Base-by-base conservation (phyloP, 2,113 vertebrate species). In the Xerus inauris region DNA sequence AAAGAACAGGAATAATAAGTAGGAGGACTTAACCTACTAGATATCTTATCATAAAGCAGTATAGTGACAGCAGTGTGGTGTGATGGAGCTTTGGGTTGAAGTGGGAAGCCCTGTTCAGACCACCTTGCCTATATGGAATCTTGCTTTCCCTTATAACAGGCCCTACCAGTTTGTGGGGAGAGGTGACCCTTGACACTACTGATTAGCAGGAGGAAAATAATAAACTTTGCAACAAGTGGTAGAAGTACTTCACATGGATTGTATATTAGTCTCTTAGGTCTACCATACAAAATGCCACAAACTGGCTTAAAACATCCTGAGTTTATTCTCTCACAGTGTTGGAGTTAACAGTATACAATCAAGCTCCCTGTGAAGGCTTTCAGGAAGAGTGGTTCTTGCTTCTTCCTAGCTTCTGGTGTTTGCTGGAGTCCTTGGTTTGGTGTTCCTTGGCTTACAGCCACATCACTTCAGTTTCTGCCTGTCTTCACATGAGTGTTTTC, bases 71-170 rank as follows among this genome's bases (percentile, higher is more conserved):
- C 77, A 84, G 1, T 54, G 24, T 35, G 7, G 28, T 71, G 5
- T 35, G 51, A 24, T 45, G 49, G 51, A 49, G 47, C 91, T 32
- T 28, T 6, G 20, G 20, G 1, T 80, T 45, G n/a, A 7, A 85
- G 47, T 57, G 38, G 47, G 57, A 87, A 83, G 24, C 65, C 19
- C 79, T 77, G 59, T 35, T 65, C 38, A 84, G 75, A 49, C 11
- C 3, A 1, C n/a, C 16, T 1, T 8, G 7, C 0, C 0, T 49
- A 1, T 47, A 8, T 82, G 75, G n/a, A 4, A 4, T 77, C 62
- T 75, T 71, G 51, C 42, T 62, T 24, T 57, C 0, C 87, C n/a
- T n/a, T 40, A 77, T 42, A 42, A 47, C 26, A 47, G n/a, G 13
- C 54, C 20, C n/a, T 51, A 26, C 30, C 73, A 3, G 0, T 77